Conservation (phyloP, 2,888 invertebrate genomes). For the Rambutsinella grinnellia region DNA sequence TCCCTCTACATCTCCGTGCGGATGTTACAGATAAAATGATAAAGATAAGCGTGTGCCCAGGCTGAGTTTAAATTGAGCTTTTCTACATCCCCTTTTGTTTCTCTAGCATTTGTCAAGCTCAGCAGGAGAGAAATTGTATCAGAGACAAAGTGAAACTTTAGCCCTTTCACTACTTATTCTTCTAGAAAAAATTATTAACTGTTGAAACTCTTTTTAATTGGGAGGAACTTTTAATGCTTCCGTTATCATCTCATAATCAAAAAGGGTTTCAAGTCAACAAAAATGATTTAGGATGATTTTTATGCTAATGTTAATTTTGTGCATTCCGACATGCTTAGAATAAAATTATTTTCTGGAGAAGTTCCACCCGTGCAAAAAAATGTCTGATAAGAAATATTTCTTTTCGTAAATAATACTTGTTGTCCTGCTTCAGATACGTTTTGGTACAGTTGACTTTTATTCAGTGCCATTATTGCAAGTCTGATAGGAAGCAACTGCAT, state of each 20-base stretch:
- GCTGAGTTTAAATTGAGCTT: neutral
- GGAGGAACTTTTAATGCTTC: neutral
- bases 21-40: slow-evolving; percentile 22
- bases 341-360: no score
- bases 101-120: slow-evolving; percentile 36
- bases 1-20: neutral
- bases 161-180: neutral
- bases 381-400: neutral
- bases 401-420: neutral
- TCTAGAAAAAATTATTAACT: slow-evolving; percentile 36
- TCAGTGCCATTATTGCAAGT: neutral
- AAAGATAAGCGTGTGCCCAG: slow-evolving; percentile 45
- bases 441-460: neutral
- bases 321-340: slow-evolving; percentile 8
- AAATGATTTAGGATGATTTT: neutral
- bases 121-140: slow-evolving; percentile 38
- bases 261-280: neutral
- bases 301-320: neutral
- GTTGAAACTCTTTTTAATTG: slow-evolving; percentile 46
- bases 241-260: neutral
- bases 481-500: neutral
- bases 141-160: neutral
- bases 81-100: slow-evolving; percentile 11
- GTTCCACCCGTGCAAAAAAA: neutral
- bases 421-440: no score